Base-by-base conservation (phyloP, 2,888 invertebrate species). In the Orthosia gracilis region DNA sequence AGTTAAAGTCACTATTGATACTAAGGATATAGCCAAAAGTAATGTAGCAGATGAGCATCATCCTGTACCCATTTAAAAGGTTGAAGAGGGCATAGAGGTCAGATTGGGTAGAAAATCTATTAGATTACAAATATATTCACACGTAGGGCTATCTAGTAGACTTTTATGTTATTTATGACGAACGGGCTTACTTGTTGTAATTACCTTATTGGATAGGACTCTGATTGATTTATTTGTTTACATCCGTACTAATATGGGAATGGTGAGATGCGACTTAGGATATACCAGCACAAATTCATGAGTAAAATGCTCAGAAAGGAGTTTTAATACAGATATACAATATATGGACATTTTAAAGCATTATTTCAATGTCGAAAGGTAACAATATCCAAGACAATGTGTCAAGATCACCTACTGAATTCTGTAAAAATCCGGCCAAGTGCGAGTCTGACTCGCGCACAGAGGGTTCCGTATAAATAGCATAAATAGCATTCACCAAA, bases 151-250 rank as follows among this genome's bases (percentile, higher is more conserved):
- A 63, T 80, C 63, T 47, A 49, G 23, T 57, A 54, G 58, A 59
- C 55, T 76, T 76, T 61, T 80, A 64, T 73, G 64, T 77, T 77
- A 67, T 78, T 78, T 78, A 78, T 78, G 78, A 78, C 77, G 58
- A 82, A 82, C 77, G 21, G 77, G 64, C 75, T 64, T 61, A 63
- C 52, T 57, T 57, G 11, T 76, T 49, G 52, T 67, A 78, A 63
- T 76, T 82, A n/a, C 77, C 77, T 76, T 82, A 82, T 76, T 49
- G 47, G 40, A 58, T 62, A 52, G 40, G 40, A 62, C 54, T 47
- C 52, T 68, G 67, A 76, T 54, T 76, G 67, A 76, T 82, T 76
- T 82, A 78, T 67, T 17, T 77, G 49, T 82, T 54, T 49, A 49
- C 21, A 76, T 63, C 17, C 21, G 52, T 1, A 49, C 40, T 21